These are phyloP conservation scores for Acanthosepion lycidas DNA, from an alignment of 2,888 invertebrate genomes.

Conservation along the genomic window DNA sequence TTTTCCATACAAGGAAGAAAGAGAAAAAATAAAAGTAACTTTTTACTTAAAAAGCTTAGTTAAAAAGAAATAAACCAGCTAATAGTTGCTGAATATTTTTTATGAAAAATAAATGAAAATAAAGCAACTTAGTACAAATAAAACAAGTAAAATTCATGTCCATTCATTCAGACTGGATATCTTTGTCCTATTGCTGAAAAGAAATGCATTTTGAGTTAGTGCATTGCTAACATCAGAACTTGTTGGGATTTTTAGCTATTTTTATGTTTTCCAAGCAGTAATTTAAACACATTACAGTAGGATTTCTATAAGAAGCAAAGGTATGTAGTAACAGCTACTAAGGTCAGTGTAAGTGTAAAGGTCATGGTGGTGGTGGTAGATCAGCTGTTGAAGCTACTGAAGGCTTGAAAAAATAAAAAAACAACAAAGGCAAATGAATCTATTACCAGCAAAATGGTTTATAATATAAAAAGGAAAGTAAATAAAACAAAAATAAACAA, in stretches of 20 bases:
- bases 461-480: background rate
- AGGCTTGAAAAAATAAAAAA: background rate
- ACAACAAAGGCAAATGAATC: background rate
- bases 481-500: background rate
- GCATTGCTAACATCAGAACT: background rate
- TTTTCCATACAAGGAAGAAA: background rate
- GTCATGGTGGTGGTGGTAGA: background rate
- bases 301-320: background rate
- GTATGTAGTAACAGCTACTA: background rate
- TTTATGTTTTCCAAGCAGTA: conserved; percentile 18
- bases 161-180: background rate
- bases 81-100: background rate
- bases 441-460: background rate
- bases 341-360: background rate
- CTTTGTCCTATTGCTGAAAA: background rate
- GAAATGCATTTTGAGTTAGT: background rate
- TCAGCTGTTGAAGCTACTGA: background rate
- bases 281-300: background rate
- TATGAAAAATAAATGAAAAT: background rate
- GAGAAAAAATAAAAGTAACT: background rate
- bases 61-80: background rate
- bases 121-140: background rate
- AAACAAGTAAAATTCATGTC: background rate
- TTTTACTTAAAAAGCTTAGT: background rate
- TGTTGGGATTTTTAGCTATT: background rate